Evolutionary conservation across 2,888 invertebrate species (phyloP), one percentile per base, ranked within the genome.

Genomic region (Ptychoptera albimana): DNA sequence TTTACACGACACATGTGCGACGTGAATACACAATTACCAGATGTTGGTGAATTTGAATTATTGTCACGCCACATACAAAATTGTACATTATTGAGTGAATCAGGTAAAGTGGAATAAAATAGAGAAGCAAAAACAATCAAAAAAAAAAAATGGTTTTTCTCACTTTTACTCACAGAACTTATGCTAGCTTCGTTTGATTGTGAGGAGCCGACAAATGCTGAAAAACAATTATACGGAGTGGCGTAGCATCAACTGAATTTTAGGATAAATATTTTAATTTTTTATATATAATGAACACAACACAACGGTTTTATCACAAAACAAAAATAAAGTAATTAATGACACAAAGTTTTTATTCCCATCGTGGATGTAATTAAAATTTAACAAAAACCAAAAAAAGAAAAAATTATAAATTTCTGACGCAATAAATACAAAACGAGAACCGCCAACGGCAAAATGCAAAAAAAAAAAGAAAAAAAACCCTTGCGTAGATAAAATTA

Each of bases 1-100:
- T 65, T 65, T 38, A 64, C 63, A 46, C 62, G 59, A 48, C 65
- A 65, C 55, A 64, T 65, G 64, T 57, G 57, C 49, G 58, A 60
- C 43, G 61, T 63, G 50, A 64, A 63, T 50, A 49, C 50, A 47
- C 45, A 52, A 36, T 42, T 51, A 45, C 39, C 53, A 38, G 48
- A 50, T 48, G 37, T 48, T 8, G 57, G 58, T 46, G 64, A 64
- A 54, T 64, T 63, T 49, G 60, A 58, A 53, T 53, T 54, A 50
- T 60, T 64, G 50, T 61, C 61, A 50, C 57, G 56, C 48, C 61
- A 62, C 51, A 64, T 64, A 63, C 63, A 64, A 50, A 58, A 54
- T 53, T 58, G 59, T 47, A 57, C 63, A 40, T 57, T 59, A 52
- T 57, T 61, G 50, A 57, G 53, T 53, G 64, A 64, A 53, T 55